Percentiles rank a stretch among this genome's conserved stretches.
Conservation (phyloP, 2,797 vertebrate species). For the Netta rufina region DNA sequence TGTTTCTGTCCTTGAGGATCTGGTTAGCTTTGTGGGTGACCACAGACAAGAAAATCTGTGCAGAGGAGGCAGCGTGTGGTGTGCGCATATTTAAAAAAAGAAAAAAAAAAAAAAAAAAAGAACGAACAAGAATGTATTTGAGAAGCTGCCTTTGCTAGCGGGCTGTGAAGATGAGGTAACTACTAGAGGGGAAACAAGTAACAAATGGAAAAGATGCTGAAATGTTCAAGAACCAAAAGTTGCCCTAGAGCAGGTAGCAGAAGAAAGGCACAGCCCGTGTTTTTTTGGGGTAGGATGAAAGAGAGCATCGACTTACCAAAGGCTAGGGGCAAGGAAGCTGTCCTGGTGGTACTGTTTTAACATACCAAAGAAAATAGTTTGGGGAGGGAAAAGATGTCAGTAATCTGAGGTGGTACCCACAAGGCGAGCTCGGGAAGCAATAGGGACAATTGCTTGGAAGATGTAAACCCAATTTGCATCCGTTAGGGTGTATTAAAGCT, state of each 20-base stretch:
- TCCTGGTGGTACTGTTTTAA: background rate
- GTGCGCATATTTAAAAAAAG: background rate
- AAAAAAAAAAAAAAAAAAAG: too few relatives aligned
- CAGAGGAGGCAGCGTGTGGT: background rate
- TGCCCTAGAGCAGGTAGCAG: background rate
- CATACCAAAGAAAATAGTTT: background rate
- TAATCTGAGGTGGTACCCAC: background rate
- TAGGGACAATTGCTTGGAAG: slow-evolving; percentile 4
- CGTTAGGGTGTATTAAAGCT: background rate
- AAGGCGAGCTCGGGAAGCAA: background rate
- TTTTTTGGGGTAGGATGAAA: background rate
- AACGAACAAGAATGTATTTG: background rate
- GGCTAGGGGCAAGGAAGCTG: background rate
- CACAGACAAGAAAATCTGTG: slow-evolving; percentile 43
- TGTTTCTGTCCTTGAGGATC: background rate
- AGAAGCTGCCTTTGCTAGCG: background rate
- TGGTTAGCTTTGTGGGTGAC: slow-evolving; percentile 43
- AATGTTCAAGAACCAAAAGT: background rate
- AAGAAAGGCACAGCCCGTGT: background rate
- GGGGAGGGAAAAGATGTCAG: slow-evolving; percentile 2
- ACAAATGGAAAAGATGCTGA: background rate
- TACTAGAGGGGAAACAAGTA: background rate
- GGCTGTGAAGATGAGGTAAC: background rate
- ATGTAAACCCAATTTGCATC: slow-evolving; percentile 21
- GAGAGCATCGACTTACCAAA: background rate